Conservation (phyloP, 2,797 vertebrate genomes). For the Columba guinea region DNA sequence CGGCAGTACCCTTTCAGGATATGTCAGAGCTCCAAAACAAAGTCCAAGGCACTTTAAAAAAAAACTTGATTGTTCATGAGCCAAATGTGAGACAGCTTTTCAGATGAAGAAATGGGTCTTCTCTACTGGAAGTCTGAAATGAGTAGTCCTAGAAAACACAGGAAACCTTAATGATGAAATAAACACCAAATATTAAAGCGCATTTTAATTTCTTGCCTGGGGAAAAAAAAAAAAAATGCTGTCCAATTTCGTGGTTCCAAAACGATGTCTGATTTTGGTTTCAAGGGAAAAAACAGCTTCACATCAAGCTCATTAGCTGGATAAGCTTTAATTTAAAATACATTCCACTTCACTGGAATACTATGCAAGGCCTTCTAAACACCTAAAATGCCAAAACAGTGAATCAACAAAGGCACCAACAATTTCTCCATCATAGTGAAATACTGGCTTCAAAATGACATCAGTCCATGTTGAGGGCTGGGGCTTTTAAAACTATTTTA, state of each 20-base stretch:
- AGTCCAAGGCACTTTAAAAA: neutral
- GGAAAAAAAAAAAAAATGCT: neutral
- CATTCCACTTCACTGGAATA: slow-evolving; percentile 12
- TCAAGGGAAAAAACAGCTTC: neutral
- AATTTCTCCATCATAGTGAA: slow-evolving; percentile 25
- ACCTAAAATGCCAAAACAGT: slow-evolving; percentile 60
- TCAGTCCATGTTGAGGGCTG: neutral
- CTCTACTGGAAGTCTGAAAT: neutral
- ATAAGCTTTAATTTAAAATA: slow-evolving; percentile 57
- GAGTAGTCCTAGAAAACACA: neutral
- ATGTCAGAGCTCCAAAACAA: neutral
- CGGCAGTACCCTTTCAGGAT: neutral
- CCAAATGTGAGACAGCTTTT: neutral
- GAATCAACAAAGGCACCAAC: slow-evolving; percentile 37
- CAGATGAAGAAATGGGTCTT: neutral
- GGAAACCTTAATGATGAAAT: neutral
- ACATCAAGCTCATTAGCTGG: slow-evolving; percentile 24
- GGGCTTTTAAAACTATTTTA: neutral
- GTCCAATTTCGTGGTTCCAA: neutral
- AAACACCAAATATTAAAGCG: neutral
- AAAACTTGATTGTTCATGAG: neutral
- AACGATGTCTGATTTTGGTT: slow-evolving; percentile 26
- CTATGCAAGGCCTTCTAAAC: slow-evolving; percentile 30
- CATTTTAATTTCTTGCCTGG: neutral
- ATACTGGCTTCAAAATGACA: slow-evolving; percentile 34